Evolutionary conservation across 2,113 vertebrate genomes (phyloP), one percentile per base, ranked within the genome.

Genomic region (Equus przewalskii): DNA sequence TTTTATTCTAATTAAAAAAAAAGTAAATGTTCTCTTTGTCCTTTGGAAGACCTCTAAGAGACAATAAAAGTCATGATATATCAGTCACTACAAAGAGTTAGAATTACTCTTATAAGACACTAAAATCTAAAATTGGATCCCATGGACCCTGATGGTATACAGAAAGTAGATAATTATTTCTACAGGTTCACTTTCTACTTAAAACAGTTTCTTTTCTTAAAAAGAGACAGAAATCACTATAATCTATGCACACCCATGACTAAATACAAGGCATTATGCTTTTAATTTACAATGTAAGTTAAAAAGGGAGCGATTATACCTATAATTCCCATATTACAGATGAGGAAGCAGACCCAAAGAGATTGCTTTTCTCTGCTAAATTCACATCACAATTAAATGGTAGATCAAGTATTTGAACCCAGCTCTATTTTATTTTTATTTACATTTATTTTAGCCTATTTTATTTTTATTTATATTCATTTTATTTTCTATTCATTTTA

Each of bases 101-200:
- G 36, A 69, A 62, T 18, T 67, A 9, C 0, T 79, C 30, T 72
- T 26, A 92, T 75, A 83, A 75, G 7, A n/a, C 36, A 51, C 10
- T 28, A 73, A 80, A 67, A 79, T 72, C n/a, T 62, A 76, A 96
- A 95, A 70, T 41, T 75, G 24, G 8, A 89, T 64, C 88, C n/a
- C 78, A 56, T 22, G 36, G 33, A 12, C 7, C 22, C 18, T 26
- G 46, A 60, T 8, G 4, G 3, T 56, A 78, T 62, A 56, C 10
- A 96, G 15, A 80, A 1, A 15, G 5, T 15, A 58, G 33, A 65
- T 1, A 70, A 14, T 24, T 62, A 30, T 70, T 79, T 36, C 13
- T 60, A 69, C 2, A 62, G 13, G 21, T 41, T 33, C 2, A 64
- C 83, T 54, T 79, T 83, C 24, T 19, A 30, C 19, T 69, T 94